A percentile compares a stretch with the other conserved stretches of the same genome.
These are phyloP conservation scores for Vespertilio murinus DNA, from an alignment of 2,797 vertebrate species.

Conservation along the genomic window DNA sequence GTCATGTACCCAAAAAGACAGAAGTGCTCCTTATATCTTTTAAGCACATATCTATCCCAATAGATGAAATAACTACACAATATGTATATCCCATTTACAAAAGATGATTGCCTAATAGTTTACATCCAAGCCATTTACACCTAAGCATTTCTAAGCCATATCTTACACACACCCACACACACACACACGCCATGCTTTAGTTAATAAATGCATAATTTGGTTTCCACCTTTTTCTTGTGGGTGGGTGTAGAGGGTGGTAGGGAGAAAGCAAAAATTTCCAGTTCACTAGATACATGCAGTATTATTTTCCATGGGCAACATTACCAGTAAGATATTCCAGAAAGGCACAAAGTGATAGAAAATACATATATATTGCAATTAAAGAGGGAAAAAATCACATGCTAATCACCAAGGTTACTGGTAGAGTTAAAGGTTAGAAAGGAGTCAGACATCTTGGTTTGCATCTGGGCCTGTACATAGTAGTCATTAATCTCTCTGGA, in stretches of 20 bases:
- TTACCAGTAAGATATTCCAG: background rate
- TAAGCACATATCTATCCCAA: background rate
- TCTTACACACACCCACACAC: background rate
- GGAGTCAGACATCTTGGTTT: background rate
- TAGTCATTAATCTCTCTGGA: background rate
- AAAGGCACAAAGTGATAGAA: background rate
- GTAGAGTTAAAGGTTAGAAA: background rate
- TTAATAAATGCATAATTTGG: background rate
- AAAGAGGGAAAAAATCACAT: background rate
- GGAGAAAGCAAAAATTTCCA: background rate
- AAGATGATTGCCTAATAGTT: background rate
- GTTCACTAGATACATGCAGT: background rate
- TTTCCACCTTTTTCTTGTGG: background rate
- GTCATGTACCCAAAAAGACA: background rate
- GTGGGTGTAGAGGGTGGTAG: background rate
- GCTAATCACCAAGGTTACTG: background rate
- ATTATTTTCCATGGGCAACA: background rate
- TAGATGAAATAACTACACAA: background rate
- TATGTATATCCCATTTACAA: background rate
- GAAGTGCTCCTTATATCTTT: background rate
- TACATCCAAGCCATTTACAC: background rate
- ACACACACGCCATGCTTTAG: background rate
- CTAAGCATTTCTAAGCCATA: background rate
- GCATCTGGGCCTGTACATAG: background rate
- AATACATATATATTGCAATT: background rate